These are phyloP conservation scores for Geodia barretti DNA, from an alignment of 37 sponge, comb jelly and placozoan genomes.

Conservation along the genomic window DNA sequence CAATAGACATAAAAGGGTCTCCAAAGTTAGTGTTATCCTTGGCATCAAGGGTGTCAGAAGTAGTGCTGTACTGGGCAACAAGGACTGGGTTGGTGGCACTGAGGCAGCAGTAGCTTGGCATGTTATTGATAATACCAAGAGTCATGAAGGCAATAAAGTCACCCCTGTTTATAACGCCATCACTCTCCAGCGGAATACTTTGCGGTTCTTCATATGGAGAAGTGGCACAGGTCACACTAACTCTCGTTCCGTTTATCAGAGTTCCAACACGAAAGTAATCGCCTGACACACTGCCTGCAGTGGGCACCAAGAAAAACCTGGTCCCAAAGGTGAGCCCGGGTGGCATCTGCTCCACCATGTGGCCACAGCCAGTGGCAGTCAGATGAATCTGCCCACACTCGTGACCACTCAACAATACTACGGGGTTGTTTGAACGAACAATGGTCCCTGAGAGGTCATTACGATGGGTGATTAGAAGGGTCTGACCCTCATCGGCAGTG, in stretches of 20 bases:
- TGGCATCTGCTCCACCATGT: conserved; percentile 64
- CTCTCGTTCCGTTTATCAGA: conserved; percentile 12
- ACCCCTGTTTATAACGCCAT: not conserved
- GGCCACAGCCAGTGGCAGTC: conserved; percentile 45
- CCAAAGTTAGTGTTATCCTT: not conserved
- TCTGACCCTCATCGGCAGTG: not conserved
- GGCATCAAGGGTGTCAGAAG: conserved; percentile 25
- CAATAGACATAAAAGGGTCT: conserved; percentile 46
- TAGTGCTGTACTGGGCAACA: conserved; percentile 44
- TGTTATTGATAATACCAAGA: not conserved
- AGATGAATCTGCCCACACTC: conserved; percentile 45
- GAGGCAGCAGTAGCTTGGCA: conserved; percentile 40
- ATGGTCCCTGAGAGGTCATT: conserved; percentile 51
- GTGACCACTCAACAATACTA: conserved; percentile 37
- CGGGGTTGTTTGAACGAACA: conserved; percentile 22
- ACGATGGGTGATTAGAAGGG: not conserved
- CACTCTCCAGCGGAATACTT: not conserved
- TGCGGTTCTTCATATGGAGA: not conserved
- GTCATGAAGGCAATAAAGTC: not conserved
- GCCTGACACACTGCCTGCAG: conserved; percentile 23
- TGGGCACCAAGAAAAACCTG: conserved; percentile 20
- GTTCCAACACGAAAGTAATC: conserved; percentile 30
- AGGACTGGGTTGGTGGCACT: conserved; percentile 29
- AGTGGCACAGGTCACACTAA: conserved; percentile 25
- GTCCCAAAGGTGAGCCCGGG: conserved; percentile 23